These are phyloP conservation scores for Gadus macrocephalus DNA, from an alignment of 2,113 vertebrate species.

Conservation along the genomic window DNA sequence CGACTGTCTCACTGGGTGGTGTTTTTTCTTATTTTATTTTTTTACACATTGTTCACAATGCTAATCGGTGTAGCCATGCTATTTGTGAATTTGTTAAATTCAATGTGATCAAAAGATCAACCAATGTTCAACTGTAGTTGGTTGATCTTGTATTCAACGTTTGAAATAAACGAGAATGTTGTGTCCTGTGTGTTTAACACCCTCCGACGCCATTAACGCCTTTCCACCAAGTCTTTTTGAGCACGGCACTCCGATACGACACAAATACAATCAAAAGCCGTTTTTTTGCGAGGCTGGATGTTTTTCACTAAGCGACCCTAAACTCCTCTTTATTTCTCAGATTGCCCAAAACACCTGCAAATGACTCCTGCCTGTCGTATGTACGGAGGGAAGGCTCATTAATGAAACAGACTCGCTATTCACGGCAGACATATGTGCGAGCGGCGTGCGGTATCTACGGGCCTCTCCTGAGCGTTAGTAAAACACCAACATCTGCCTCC, in stretches of 20 bases:
- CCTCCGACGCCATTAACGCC: no score
- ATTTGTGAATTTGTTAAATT: conserved; percentile 30
- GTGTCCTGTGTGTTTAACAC: not conserved
- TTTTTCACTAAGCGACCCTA: conserved; percentile 6
- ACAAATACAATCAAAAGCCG: no score
- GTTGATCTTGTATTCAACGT: conserved; percentile 34
- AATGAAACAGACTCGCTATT: conserved; percentile 55
- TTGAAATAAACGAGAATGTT: not conserved
- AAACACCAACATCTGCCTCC: conserved; percentile 72
- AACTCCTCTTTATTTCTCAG: conserved; percentile 4
- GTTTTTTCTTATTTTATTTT: conserved; percentile 65
- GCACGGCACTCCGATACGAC: no score
- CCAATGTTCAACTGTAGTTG: conserved; percentile 26
- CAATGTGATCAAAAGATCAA: not conserved
- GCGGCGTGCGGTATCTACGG: conserved; percentile 42
- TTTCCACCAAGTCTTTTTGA: no score
- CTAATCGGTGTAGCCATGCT: no score
- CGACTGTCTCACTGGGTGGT: conserved; percentile 67
- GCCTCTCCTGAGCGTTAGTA: conserved; percentile 62
- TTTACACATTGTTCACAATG: not conserved
- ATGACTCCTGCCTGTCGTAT: conserved; percentile 17
- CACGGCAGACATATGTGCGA: conserved; percentile 61
- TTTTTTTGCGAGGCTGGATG: no score
- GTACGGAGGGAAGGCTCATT: conserved; percentile 33
- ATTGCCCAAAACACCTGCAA: conserved; percentile 31